Conservation (phyloP, 92 coral and sea anemone species). For the Galaxea fascicularis region DNA sequence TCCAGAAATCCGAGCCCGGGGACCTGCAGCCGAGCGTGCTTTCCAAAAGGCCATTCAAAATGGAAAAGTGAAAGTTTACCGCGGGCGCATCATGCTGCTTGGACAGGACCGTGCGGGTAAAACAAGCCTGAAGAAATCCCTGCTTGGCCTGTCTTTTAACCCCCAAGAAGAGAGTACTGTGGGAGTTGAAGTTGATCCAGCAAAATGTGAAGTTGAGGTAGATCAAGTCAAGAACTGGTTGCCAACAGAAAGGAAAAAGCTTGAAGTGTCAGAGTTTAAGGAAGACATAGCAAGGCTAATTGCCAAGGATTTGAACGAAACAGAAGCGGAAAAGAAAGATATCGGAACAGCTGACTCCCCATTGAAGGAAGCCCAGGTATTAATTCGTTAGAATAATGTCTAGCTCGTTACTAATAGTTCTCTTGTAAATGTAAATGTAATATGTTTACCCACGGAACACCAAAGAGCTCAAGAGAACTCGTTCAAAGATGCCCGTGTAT, state of each 20-base stretch:
- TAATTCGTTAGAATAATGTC: too few species aligned
- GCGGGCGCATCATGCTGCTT: conserved; percentile 75
- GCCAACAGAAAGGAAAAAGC: conserved; percentile 23
- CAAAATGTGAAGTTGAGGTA: conserved; percentile 54
- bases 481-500: too few species aligned
- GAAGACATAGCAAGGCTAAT: conserved; percentile 52
- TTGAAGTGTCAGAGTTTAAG: conserved; percentile 39
- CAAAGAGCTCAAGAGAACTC: too few species aligned
- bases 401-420: too few species aligned
- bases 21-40: conserved; percentile 57
- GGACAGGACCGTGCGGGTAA: conserved; percentile 84
- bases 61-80: conserved; percentile 65
- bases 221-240: conserved; percentile 47
- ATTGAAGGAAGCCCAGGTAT: conserved; percentile 4
- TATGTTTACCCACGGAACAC: too few species aligned
- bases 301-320: conserved; percentile 25
- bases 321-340: not conserved
- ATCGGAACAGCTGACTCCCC: too few species aligned
- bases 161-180: conserved; percentile 65
- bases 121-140: conserved; percentile 77
- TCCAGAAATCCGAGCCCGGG: conserved; percentile 60
- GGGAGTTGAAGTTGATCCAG: conserved; percentile 64
- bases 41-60: conserved; percentile 45
- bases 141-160: conserved; percentile 60
- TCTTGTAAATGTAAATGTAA: too few species aligned